A percentile compares a stretch with the other conserved stretches of the same genome.
These are phyloP conservation scores for Samia ricini DNA, from an alignment of 1,140 invertebrate genomes.

Conservation along the genomic window DNA sequence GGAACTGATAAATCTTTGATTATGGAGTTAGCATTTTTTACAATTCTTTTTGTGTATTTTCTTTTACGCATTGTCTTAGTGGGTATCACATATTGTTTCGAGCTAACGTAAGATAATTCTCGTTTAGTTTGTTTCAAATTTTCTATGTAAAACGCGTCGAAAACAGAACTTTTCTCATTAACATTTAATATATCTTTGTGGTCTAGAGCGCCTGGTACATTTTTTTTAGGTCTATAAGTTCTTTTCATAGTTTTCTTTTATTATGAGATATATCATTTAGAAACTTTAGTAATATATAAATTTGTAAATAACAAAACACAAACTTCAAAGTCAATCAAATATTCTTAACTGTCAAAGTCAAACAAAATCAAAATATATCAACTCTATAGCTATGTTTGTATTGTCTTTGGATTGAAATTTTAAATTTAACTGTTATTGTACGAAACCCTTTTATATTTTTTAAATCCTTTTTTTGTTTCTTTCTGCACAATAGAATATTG, in stretches of 20 bases:
- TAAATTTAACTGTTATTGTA: too few species aligned
- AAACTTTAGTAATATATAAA: neutral
- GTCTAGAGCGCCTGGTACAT: slow-evolving; percentile 46
- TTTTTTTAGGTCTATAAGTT: slow-evolving; percentile 69
- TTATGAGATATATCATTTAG: neutral
- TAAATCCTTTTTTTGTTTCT: too few species aligned
- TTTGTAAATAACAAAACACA: too few species aligned
- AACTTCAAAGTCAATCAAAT: too few species aligned
- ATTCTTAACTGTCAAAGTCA: too few species aligned
- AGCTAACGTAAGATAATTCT: slow-evolving; percentile 53
- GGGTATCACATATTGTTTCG: slow-evolving; percentile 34
- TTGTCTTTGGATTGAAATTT: too few species aligned
- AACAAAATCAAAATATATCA: too few species aligned
- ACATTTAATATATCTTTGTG: slow-evolving; percentile 46
- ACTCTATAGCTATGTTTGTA: too few species aligned
- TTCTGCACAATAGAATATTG: too few species aligned
- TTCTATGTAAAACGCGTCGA: slow-evolving; percentile 67
- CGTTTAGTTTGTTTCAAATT: slow-evolving; percentile 68
- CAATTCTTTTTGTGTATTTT: slow-evolving; percentile 59
- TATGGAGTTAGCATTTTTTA: slow-evolving; percentile 32
- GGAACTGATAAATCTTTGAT: neutral
- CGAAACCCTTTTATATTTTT: too few species aligned
- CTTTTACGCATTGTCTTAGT: slow-evolving; percentile 57
- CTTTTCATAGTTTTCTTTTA: slow-evolving; percentile 40
- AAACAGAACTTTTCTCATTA: slow-evolving; percentile 53